Conservation (phyloP, 2,113 vertebrate species). For the Lasiurus cinereus region DNA sequence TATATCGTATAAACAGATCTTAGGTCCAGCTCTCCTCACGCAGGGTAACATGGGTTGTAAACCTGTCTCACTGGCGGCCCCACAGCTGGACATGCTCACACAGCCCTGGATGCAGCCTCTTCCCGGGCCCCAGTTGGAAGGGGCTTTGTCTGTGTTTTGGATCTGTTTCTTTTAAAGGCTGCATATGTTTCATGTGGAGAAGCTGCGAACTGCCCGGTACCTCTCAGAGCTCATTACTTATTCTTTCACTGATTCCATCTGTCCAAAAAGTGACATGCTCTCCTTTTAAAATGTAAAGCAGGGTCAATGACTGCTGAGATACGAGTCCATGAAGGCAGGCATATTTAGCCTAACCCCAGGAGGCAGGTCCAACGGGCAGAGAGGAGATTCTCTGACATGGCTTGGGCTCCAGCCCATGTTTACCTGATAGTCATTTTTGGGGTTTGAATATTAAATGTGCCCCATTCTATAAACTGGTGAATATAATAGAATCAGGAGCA, state of each 20-base stretch:
- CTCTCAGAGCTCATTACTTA: neutral
- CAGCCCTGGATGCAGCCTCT: slow-evolving; percentile 57
- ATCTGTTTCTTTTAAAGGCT: slow-evolving; percentile 49
- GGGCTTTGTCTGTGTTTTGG: slow-evolving; percentile 2
- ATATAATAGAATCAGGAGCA: too few relatives aligned
- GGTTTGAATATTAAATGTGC: slow-evolving; percentile 51
- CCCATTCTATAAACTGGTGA: too few relatives aligned
- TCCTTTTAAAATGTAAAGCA: slow-evolving; percentile 58
- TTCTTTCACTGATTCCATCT: neutral
- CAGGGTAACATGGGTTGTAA: neutral
- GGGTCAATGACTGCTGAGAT: slow-evolving; percentile 44
- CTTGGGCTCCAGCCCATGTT: slow-evolving; percentile 62
- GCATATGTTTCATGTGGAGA: neutral
- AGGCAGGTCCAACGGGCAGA: accelerated
- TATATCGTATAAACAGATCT: slow-evolving; percentile 6
- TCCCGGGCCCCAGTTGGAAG: neutral
- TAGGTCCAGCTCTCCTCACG: slow-evolving; percentile 4
- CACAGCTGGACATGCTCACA: neutral
- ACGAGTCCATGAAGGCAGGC: neutral
- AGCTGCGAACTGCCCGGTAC: neutral
- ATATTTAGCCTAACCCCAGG: neutral
- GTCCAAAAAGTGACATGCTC: neutral
- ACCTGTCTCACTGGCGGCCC: slow-evolving; percentile 15
- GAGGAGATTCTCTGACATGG: neutral
- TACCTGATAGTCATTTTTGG: slow-evolving; percentile 70